phyloP scores from a whole-genome alignment of 2,888 invertebrate genomes.

The Drosophila nr. perissopoda region DNA sequence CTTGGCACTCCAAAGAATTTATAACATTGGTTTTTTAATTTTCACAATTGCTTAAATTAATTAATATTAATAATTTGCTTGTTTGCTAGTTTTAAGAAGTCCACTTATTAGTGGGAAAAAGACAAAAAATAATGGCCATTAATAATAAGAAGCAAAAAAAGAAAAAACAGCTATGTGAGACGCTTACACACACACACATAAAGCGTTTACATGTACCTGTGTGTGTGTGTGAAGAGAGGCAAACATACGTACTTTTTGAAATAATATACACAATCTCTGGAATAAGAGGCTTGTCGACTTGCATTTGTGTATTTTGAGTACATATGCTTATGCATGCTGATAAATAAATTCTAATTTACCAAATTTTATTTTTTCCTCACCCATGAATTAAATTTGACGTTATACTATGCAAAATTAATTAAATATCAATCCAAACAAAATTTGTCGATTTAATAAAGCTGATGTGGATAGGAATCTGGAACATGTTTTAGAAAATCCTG shows the following conservation, averaged over 20 bases:
- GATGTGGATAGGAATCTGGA: background rate
- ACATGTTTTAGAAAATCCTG: conserved; percentile 7
- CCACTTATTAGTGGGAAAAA: too few species aligned
- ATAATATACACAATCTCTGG: background rate
- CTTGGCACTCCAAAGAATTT: background rate
- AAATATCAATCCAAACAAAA: background rate
- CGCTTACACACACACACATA: conserved; percentile 13
- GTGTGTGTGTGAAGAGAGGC: conserved; percentile 1
- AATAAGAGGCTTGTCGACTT: background rate
- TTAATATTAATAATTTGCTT: too few species aligned
- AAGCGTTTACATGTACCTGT: background rate
- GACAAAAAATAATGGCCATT: too few species aligned
- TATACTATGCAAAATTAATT: background rate
- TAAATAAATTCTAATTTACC: background rate
- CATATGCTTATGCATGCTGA: background rate
- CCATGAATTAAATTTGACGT: background rate
- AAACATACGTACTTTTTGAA: background rate
- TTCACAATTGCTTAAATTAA: too few species aligned
- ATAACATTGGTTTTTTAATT: too few species aligned
- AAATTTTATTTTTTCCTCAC: background rate
- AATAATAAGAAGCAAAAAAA: background rate
- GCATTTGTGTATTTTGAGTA: background rate
- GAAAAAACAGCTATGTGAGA: conserved; percentile 30
- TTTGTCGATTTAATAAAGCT: background rate
- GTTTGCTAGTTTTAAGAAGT: too few species aligned